phyloP scores from a whole-genome alignment of 1,140 invertebrate species.

The Neuroterus valhalla region DNA sequence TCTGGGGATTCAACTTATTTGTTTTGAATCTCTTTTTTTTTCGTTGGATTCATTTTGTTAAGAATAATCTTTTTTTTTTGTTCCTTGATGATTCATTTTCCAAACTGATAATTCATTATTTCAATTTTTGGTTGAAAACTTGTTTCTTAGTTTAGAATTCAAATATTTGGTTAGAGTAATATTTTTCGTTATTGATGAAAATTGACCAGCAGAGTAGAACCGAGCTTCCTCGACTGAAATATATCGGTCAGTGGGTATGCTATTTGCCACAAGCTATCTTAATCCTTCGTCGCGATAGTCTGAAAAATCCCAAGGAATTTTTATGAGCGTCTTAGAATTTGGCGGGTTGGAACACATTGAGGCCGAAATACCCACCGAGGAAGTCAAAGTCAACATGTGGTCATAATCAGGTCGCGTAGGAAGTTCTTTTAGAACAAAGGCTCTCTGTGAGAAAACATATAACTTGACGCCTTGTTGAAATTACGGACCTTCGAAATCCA shows the following conservation, averaged over 20 bases:
- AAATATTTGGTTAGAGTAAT: too few species aligned
- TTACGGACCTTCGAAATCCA: background rate
- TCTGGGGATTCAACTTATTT: background rate
- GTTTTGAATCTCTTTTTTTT: too few species aligned
- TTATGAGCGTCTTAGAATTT: constrained; percentile 6
- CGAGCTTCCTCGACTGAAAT: background rate
- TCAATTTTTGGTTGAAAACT: too few species aligned
- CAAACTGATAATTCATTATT: too few species aligned
- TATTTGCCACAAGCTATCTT: constrained; percentile 27
- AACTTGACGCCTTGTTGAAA: background rate
- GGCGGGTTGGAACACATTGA: constrained; percentile 34
- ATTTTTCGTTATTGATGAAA: too few species aligned
- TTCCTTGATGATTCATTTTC: too few species aligned
- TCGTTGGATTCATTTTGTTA: too few species aligned
- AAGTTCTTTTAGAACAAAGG: constrained; percentile 31
- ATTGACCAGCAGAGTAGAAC: constrained; percentile 6
- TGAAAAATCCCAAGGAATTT: background rate
- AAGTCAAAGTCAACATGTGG: constrained; percentile 48
- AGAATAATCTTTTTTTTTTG: too few species aligned
- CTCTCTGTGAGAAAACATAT: constrained; percentile 10
- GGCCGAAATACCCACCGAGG: constrained; percentile 44
- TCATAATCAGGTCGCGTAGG: constrained; percentile 32
- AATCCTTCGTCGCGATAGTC: constrained; percentile 43
- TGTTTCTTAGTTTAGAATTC: too few species aligned
- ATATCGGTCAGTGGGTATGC: constrained; percentile 57